Percentiles rank a stretch among this genome's conserved stretches.
These are phyloP conservation scores for Anas bahamensis DNA, from an alignment of 2,797 vertebrate species.

Conservation along the genomic window DNA sequence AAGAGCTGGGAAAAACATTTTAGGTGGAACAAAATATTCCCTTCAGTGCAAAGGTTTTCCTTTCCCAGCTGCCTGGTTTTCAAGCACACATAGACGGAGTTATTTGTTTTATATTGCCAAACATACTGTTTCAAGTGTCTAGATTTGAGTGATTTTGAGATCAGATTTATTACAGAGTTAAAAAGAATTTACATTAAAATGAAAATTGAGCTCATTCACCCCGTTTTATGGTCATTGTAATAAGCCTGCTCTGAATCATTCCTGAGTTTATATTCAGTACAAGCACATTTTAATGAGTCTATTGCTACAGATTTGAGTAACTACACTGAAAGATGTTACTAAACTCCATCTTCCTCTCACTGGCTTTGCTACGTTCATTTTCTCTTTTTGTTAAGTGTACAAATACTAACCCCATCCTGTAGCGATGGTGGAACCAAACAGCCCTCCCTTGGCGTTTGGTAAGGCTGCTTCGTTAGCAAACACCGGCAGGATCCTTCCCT, in stretches of 20 bases:
- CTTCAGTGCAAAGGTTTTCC: neutral
- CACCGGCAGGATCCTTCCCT: neutral
- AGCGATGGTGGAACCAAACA: neutral
- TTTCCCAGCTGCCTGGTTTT: neutral
- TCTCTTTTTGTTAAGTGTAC: accelerated
- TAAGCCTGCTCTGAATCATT: neutral
- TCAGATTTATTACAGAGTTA: neutral
- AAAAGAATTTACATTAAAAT: neutral
- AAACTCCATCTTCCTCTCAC: neutral
- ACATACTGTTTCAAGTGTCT: neutral
- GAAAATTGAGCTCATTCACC: neutral
- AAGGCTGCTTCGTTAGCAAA: accelerated
- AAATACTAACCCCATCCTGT: neutral
- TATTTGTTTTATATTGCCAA: neutral
- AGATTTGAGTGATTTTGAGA: neutral
- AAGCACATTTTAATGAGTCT: neutral
- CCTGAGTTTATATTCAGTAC: neutral
- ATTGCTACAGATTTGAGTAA: neutral
- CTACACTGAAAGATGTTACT: neutral
- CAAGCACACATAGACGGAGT: neutral
- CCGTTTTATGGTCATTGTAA: neutral
- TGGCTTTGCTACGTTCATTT: neutral
- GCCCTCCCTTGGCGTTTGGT: accelerated
- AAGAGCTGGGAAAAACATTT: neutral
- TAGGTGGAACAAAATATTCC: neutral